Percentiles rank a stretch among this genome's conserved stretches.
Conservation (phyloP, 2,888 invertebrate genomes). For the Barypeithes pellucidus region DNA sequence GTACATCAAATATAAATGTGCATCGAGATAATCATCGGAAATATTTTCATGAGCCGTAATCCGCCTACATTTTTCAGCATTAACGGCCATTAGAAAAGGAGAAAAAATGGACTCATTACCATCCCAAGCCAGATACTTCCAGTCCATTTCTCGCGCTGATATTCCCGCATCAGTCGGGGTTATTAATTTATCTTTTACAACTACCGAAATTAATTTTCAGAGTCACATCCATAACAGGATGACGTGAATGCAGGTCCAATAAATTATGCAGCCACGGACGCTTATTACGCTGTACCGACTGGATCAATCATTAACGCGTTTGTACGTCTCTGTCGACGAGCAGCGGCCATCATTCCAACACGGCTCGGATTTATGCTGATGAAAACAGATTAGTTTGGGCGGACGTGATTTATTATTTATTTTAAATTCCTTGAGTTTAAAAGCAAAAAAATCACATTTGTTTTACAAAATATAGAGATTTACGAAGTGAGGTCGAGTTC, state of each 20-base stretch:
- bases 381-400: conserved; percentile 53
- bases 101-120: conserved; percentile 53
- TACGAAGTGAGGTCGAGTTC: background rate
- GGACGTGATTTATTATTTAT: conserved; percentile 51
- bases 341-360: conserved; percentile 44
- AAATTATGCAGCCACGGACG: conserved; percentile 54
- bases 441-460: background rate
- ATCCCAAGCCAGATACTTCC: conserved; percentile 53
- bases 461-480: conserved; percentile 10
- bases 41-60: conserved; percentile 24
- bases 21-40: conserved; percentile 4
- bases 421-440: conserved; percentile 20
- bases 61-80: conserved; percentile 50
- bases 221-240: conserved; percentile 65
- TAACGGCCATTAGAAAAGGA: conserved; percentile 51
- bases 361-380: conserved; percentile 47
- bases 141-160: conserved; percentile 55
- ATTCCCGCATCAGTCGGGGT: conserved; percentile 49
- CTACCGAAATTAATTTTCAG: conserved; percentile 67
- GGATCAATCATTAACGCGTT: conserved; percentile 55
- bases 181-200: conserved; percentile 66
- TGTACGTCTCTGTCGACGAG: conserved; percentile 53
- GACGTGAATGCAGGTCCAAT: conserved; percentile 57
- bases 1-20: background rate
- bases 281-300: conserved; percentile 36